Percentiles rank a stretch among this genome's conserved stretches.
Conservation (phyloP, 2,888 invertebrate species). For the Arctia plantaginis region DNA sequence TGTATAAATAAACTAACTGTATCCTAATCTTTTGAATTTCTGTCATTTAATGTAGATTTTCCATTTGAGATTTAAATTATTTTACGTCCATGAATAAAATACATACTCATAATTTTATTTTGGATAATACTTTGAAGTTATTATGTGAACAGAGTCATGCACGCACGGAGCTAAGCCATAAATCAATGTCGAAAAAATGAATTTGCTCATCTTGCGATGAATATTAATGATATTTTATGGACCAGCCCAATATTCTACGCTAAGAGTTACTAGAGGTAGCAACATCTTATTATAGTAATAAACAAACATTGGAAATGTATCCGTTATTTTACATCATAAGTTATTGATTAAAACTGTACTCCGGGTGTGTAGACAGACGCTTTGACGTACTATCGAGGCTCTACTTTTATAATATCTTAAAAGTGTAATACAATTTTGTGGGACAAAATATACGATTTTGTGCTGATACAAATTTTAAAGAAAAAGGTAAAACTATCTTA, state of each 20-base stretch:
- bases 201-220: conserved; percentile 74
- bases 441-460: too few relatives aligned
- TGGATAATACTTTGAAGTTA: conserved; percentile 25
- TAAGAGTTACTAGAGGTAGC: conserved; percentile 35
- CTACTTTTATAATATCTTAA: too few relatives aligned
- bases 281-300: conserved; percentile 17
- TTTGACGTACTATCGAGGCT: too few relatives aligned
- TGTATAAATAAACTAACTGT: too few relatives aligned
- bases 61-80: neutral
- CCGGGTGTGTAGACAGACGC: too few relatives aligned
- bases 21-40: too few relatives aligned
- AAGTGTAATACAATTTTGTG: too few relatives aligned
- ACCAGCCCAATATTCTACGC: conserved; percentile 50
- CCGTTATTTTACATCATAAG: neutral
- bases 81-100: neutral
- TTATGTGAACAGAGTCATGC: conserved; percentile 53
- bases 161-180: conserved; percentile 65
- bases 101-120: conserved; percentile 27
- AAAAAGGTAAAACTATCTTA: too few relatives aligned
- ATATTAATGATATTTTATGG: conserved; percentile 77
- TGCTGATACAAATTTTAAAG: too few relatives aligned
- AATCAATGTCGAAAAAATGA: conserved; percentile 80
- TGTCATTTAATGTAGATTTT: neutral
- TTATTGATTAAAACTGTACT: too few relatives aligned
- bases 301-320: neutral